These are phyloP conservation scores for Mastomys natalensis DNA, from an alignment of 2,113 vertebrate species.

Conservation along the genomic window DNA sequence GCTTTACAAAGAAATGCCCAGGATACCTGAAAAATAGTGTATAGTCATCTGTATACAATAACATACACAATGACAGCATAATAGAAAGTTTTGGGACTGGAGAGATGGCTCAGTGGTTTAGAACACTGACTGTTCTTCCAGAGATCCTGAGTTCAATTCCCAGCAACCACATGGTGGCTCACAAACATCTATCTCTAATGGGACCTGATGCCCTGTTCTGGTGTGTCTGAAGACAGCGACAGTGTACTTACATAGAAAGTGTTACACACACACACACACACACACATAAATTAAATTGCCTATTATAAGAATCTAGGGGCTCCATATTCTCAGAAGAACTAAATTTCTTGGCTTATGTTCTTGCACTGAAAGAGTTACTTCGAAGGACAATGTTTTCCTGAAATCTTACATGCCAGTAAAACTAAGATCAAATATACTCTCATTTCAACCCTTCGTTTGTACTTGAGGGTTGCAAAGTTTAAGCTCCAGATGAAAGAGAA, in stretches of 20 bases:
- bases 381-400: conserved; percentile 56
- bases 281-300: not conserved
- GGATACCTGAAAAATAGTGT: not conserved
- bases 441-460: conserved; percentile 22
- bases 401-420: conserved; percentile 38
- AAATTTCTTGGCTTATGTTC: not conserved
- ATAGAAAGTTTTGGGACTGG: not conserved
- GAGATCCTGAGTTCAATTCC: too few species aligned
- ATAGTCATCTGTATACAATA: not conserved
- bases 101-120: too few species aligned
- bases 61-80: not conserved
- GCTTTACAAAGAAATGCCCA: conserved; percentile 15
- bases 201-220: too few species aligned
- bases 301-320: not conserved
- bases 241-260: not conserved
- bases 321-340: not conserved
- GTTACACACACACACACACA: not conserved
- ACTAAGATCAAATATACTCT: conserved; percentile 66
- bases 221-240: too few species aligned
- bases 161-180: too few species aligned
- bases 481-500: conserved; percentile 69
- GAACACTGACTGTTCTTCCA: too few species aligned
- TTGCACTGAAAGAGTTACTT: conserved; percentile 47
- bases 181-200: too few species aligned
- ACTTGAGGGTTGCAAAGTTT: conserved; percentile 48